These are phyloP conservation scores for Rhopilema esculentum DNA, from an alignment of 30 jellyfish, hydroid and myxozoan genomes.

Conservation along the genomic window DNA sequence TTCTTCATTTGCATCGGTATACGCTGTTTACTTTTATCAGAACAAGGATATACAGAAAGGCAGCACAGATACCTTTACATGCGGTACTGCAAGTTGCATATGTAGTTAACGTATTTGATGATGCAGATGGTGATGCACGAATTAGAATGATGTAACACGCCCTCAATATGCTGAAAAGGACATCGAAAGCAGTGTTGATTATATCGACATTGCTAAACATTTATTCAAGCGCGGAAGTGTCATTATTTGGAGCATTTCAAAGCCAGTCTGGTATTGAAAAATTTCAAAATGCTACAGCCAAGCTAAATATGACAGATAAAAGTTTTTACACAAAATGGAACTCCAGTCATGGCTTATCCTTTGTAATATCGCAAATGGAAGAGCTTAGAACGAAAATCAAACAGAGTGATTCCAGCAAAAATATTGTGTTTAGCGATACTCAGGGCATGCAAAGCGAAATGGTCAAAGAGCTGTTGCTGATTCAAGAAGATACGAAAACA, in stretches of 20 bases:
- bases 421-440: slow-evolving; percentile 19
- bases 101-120: too few relatives aligned
- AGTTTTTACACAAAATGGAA: not conserved
- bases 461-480: not conserved
- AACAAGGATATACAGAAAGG: too few relatives aligned
- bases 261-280: not conserved
- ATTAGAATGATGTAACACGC: too few relatives aligned
- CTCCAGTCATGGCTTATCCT: not conserved
- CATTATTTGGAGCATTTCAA: not conserved
- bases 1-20: too few relatives aligned
- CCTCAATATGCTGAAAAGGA: not conserved
- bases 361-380: not conserved
- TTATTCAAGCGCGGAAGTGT: not conserved
- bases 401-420: not conserved
- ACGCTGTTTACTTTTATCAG: too few relatives aligned
- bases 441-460: not conserved
- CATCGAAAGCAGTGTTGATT: not conserved
- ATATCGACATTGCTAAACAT: not conserved
- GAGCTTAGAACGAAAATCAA: not conserved
- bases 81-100: too few relatives aligned
- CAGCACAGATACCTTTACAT: too few relatives aligned
- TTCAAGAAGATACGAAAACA: not conserved
- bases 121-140: too few relatives aligned
- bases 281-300: not conserved
- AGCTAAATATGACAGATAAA: not conserved